Evolutionary conservation across 2,113 vertebrate species (phyloP).

Genomic region (Parotia lawesii): DNA sequence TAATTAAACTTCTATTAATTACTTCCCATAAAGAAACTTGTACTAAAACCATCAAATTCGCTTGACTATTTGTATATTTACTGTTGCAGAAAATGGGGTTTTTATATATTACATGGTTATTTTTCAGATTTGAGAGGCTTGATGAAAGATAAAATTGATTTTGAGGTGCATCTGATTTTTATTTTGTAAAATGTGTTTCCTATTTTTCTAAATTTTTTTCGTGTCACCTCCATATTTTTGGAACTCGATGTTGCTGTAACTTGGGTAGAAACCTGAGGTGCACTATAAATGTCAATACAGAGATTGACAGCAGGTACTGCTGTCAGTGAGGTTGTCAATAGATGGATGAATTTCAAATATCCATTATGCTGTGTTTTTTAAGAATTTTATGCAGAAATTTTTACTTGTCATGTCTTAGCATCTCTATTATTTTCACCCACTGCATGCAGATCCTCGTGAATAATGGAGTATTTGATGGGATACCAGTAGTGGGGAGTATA

Average conservation of each 20-base stretch:
- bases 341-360: not conserved
- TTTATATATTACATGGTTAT: not conserved
- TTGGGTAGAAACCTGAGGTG: not conserved
- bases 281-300: not conserved
- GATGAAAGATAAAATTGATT: not conserved
- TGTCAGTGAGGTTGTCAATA: not conserved
- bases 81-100: not conserved
- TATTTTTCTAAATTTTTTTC: not conserved
- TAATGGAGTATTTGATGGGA: fast-evolving
- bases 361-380: not conserved
- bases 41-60: not conserved
- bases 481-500: fast-evolving
- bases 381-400: not conserved
- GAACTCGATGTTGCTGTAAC: not conserved
- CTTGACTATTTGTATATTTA: not conserved
- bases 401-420: not conserved
- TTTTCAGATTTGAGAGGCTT: not conserved
- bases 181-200: not conserved
- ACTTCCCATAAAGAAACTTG: not conserved
- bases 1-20: not conserved
- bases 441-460: not conserved
- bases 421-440: not conserved
- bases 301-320: not conserved
- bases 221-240: not conserved
- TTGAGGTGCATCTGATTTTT: not conserved